Conservation (phyloP, 2,113 vertebrate genomes). For the Micronisus gabar region DNA sequence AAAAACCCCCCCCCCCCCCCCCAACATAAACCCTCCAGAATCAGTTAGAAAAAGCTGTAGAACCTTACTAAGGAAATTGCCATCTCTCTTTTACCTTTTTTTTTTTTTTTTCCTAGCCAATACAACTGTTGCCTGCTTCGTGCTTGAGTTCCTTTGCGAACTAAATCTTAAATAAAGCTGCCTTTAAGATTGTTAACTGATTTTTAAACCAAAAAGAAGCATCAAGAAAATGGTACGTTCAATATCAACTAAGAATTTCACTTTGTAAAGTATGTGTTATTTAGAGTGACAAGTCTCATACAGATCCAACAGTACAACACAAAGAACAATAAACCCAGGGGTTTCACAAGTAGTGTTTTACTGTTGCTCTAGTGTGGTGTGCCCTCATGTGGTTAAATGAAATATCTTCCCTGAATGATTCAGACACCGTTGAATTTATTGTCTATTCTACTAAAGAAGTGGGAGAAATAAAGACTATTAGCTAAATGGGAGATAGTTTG, state of each 20-base stretch:
- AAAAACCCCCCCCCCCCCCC: too few relatives aligned
- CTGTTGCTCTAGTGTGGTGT: not conserved
- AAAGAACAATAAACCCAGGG: not conserved
- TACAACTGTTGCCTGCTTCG: not conserved
- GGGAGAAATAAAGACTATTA: not conserved
- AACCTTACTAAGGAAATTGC: not conserved
- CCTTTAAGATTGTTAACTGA: not conserved
- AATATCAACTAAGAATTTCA: not conserved
- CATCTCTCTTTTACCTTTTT: not conserved
- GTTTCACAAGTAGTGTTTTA: not conserved
- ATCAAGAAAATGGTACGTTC: not conserved
- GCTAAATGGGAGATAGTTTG: not conserved
- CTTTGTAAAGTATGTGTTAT: not conserved
- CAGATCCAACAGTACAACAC: not conserved
- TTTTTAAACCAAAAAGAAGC: not conserved
- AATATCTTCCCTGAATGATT: not conserved
- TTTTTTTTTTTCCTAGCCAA: rapidly evolving
- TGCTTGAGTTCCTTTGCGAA: not conserved
- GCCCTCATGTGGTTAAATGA: constrained; percentile 51
- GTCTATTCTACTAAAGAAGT: not conserved
- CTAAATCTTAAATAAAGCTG: not conserved
- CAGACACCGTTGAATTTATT: not conserved
- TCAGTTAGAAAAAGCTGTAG: not conserved
- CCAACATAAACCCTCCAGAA: not conserved
- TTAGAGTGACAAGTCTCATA: not conserved